Evolutionary conservation across 2,113 vertebrate genomes (phyloP), one percentile per base, ranked within the genome.

Genomic region (Lagopus muta): DNA sequence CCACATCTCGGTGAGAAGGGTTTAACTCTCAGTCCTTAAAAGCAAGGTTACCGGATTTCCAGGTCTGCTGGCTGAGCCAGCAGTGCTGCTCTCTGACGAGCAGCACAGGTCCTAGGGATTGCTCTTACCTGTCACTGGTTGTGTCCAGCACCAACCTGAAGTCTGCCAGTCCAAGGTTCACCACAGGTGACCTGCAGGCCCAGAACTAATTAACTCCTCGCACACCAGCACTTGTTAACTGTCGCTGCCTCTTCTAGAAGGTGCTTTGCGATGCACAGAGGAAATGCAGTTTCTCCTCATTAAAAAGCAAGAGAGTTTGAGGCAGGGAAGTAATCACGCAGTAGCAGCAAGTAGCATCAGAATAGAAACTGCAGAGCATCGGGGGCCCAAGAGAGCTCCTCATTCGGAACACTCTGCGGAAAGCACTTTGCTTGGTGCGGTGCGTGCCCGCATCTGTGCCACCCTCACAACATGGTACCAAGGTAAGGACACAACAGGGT

Each of bases 381-480:
- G 60, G 60, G 19, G 18, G 17, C 24, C 3, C 7, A 34, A 15
- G 27, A 90, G 27, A 75, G 17, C 13, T 67, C 10, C 74, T 85
- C 25, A 32, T 80, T 27, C 1, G 0, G 15, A 43, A n/a, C 7
- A 40, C 3, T 8, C 8, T 10, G 28, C 0, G 3, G 57, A 72
- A 60, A 78, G 27, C 5, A 14, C 17, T 52, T 2, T 7, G 13
- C 22, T 43, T 12, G 58, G 4, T 54, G n/a, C 14, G 12, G 18
- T 6, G 19, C 42, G 5, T 14, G 28, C 30, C 64, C 45, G 21
- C 16, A 18, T 82, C 67, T 43, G 11, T 55, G 47, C 32, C 1
- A 1, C 20, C 55, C 42, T 40, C 43, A 47, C 65, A 55, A 7
- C 22, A n/a, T 0, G 0, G 3, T 13, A 30, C 6, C 2, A 0